These are phyloP conservation scores for Apis laboriosa DNA, from an alignment of 1,140 invertebrate genomes.

Conservation along the genomic window DNA sequence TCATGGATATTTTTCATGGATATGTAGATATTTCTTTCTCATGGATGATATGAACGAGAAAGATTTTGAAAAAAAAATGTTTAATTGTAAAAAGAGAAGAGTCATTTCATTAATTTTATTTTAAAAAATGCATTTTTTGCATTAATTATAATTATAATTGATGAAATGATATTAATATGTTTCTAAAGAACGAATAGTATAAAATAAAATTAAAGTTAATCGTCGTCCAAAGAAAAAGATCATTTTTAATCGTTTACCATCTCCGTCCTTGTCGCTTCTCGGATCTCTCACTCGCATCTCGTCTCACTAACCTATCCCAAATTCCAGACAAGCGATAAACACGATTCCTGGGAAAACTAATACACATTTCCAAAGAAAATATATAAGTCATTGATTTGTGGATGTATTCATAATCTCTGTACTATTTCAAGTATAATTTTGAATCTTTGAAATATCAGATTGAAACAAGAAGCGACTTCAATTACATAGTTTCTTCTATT, in stretches of 20 bases:
- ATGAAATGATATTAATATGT: constrained; percentile 11
- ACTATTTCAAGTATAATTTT: background rate
- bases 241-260: too few relatives aligned
- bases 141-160: background rate
- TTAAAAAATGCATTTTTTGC: background rate
- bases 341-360: too few relatives aligned
- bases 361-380: too few relatives aligned
- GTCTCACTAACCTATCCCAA: background rate
- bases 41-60: too few relatives aligned
- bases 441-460: background rate
- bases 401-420: background rate
- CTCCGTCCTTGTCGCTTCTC: too few relatives aligned
- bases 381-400: background rate
- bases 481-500: too few relatives aligned
- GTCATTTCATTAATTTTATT: background rate
- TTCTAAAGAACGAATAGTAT: background rate
- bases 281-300: too few relatives aligned
- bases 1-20: background rate
- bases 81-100: constrained; percentile 5
- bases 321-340: too few relatives aligned
- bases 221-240: background rate
- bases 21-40: background rate
- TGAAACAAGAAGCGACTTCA: too few relatives aligned
- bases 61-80: background rate
- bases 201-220: background rate